A percentile compares a stretch with the other conserved stretches of the same genome.
Evolutionary conservation across 2,888 invertebrate genomes (phyloP).

Genomic region (Aquatica leii): DNA sequence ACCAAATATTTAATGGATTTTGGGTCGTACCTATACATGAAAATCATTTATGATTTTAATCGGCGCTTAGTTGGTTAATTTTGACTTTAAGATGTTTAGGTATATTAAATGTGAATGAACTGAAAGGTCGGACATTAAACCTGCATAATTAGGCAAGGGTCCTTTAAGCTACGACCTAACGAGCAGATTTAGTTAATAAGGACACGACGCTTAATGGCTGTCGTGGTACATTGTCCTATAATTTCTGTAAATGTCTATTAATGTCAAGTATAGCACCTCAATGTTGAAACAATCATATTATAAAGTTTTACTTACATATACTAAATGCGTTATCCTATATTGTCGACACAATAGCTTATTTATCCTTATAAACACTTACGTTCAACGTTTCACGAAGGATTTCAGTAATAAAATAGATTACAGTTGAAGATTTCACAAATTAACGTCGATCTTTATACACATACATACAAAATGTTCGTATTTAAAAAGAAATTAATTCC

Average conservation of each 20-base stretch:
- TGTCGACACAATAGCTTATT: too few species aligned
- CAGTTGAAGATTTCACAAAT: too few species aligned
- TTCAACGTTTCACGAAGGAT: too few species aligned
- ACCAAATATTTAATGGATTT: neutral
- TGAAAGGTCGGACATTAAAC: conserved; percentile 44
- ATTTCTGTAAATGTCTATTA: conserved; percentile 17
- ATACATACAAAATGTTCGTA: too few species aligned
- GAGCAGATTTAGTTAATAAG: conserved; percentile 38
- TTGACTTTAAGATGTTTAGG: conserved; percentile 35
- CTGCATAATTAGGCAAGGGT: conserved; percentile 44
- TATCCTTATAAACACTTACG: too few species aligned
- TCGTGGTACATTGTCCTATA: conserved; percentile 26
- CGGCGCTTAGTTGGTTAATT: conserved; percentile 34
- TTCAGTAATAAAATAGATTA: too few species aligned
- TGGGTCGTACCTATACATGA: neutral
- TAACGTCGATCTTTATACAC: too few species aligned
- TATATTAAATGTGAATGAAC: conserved; percentile 39
- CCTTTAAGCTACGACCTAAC: conserved; percentile 43
- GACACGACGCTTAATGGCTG: conserved; percentile 35
- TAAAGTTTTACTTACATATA: conserved; percentile 16
- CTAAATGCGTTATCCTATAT: neutral
- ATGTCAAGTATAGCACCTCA: conserved; percentile 21
- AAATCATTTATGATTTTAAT: conserved; percentile 23
- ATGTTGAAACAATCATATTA: conserved; percentile 23
- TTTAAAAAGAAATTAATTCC: too few species aligned